phyloP scores from a whole-genome alignment of 2,797 vertebrate species.

The Karalla daura region DNA sequence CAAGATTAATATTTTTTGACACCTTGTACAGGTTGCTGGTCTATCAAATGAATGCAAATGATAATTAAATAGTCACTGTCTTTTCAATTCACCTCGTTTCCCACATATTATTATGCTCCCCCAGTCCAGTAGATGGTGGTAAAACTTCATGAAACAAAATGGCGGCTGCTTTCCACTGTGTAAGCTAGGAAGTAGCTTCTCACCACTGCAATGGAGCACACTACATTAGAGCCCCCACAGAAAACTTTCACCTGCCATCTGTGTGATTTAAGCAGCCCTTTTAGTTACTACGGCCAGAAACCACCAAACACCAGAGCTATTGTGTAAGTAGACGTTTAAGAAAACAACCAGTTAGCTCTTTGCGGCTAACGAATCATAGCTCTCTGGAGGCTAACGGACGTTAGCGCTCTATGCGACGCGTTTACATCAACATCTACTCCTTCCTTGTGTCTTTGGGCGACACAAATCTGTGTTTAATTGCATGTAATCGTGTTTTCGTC shows the following conservation, averaged over 20 bases:
- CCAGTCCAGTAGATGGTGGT: constrained; percentile 65
- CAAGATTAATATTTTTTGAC: no score
- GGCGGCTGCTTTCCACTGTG: accelerated
- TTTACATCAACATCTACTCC: accelerated
- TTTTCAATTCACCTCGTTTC: no score
- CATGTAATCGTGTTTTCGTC: not conserved
- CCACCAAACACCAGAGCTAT: constrained; percentile 87
- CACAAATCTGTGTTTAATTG: accelerated
- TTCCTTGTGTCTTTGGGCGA: not conserved
- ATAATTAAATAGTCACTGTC: no score
- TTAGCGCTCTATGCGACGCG: no score
- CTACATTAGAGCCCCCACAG: constrained; percentile 20
- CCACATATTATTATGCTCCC: not conserved
- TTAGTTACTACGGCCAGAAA: constrained; percentile 87
- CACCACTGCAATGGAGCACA: constrained; percentile 74
- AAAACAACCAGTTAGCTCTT: not conserved
- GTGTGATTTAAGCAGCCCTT: constrained; percentile 84
- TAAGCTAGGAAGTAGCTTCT: constrained; percentile 37
- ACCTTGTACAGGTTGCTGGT: no score
- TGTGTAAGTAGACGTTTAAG: constrained; percentile 82
- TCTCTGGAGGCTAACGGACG: constrained; percentile 41
- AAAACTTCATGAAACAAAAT: constrained; percentile 27
- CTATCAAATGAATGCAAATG: no score
- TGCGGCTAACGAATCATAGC: constrained; percentile 10
- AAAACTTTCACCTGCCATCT: constrained; percentile 86